Base-by-base conservation (phyloP, 2,113 vertebrate genomes). In the Oryzias javanicus region DNA sequence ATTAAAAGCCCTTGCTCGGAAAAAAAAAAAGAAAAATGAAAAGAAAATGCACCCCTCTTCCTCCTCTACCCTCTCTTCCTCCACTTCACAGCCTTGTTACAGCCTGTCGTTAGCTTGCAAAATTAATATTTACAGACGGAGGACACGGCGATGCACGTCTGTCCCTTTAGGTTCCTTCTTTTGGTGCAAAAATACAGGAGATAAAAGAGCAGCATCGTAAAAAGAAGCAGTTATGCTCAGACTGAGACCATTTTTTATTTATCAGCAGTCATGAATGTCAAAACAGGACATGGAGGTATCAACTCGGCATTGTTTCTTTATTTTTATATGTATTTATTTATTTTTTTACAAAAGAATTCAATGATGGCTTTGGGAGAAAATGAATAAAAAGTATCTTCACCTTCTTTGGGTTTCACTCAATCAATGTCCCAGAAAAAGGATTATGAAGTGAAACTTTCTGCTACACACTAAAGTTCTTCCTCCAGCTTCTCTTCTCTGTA, bases 1-100 rank as follows among this genome's bases (percentile, higher is more conserved):
- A 88, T 89, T 81, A 86, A 89, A 86, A 86, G 82, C 86, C 86
- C 86, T 88, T 88, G 82, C 79, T 78, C 56, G 50, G 57, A 74
- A 73, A 82, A 83, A 74, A 74, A 52, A 13, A 50, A 4, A n/a
- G n/a, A n/a, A 22, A 22, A 22, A 22, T 22, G 22, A 22, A 22
- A 22, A 22, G 22, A 22, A 22, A 22, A 22, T 22, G 22, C 14
- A 6, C 6, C n/a, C 22, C 6, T 6, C 17, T 4, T 35, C 13
- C 17, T 3, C 10, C 1, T 16, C 66, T 49, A 24, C 47, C 46
- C 51, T 61, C 57, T 72, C 76, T 86, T 76, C 78, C 80, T 84
- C 65, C 68, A 81, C 78, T 47, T 72, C 72, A 85, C 75, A 71
- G 82, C 66, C 10, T 35, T 27, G 25, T 27, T 12, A 35, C 35